Base-by-base conservation (phyloP, 2,797 vertebrate species). In the Danio jaintianensis region DNA sequence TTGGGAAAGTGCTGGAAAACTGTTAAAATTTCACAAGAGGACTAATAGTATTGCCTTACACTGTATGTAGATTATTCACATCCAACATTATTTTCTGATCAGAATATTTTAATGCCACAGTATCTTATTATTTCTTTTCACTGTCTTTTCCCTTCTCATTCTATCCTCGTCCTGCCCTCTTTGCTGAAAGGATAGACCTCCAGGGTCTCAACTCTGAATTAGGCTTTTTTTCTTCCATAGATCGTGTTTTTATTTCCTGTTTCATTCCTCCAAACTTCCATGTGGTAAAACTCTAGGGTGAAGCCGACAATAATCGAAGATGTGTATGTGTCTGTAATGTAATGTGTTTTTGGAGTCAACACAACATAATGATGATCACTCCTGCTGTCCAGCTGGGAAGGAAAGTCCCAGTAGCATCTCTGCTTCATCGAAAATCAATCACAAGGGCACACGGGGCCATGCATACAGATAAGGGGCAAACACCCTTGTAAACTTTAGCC, bases 391-490 rank as follows among this genome's bases (percentile, higher is more conserved):
- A 53, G 45, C 29, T 52, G 52, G 52, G 58, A 62, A 78, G n/a
- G 53, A 45, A 79, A 63, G 68, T 82, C 47, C 62, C 71, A 80
- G 86, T 85, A 80, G 86, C 85, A 85, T 86, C 74, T 85, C 80
- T 83, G 72, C 78, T 47, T 63, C 70, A 69, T 78, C 68, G 85
- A 63, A 90, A 92, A 88, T 91, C 87, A 87, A 86, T 90, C 84
- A 86, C 53, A 67, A n/a, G 48, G 62, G 81, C 68, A 73, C 61
- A 20, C 50, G 52, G 78, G 75, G 79, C 15, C 22, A 79, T 47
- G 87, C 73, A 91, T 87, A 85, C 89, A 85, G 82, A 92, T 90
- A 79, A 89, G 73, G 38, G 72, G 55, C 18, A 29, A 77, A 42
- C 22, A n/a, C 70, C 70, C 72, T 40, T 38, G 38, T 72, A 50